Percentiles rank a stretch among this genome's conserved stretches.
Conservation (phyloP, 2,888 invertebrate genomes). For the Ceriagrion tenellum region DNA sequence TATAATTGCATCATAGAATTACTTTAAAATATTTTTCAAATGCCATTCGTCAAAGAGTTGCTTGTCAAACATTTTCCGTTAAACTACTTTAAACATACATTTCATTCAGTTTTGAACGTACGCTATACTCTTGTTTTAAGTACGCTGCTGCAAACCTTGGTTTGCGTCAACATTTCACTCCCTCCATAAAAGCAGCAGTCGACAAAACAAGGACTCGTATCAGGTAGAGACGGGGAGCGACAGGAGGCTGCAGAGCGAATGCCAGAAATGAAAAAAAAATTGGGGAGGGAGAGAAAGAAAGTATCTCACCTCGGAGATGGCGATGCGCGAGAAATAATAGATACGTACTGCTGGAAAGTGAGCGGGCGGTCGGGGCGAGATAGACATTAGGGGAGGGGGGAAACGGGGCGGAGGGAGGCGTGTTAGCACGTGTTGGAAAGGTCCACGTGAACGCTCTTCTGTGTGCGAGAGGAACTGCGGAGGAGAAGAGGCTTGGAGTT, state of each 20-base stretch:
- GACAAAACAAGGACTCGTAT: background rate
- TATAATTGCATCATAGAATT: too few relatives aligned
- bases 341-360: background rate
- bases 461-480: background rate
- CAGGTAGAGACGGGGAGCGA: background rate
- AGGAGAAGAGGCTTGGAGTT: background rate
- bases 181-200: too few relatives aligned
- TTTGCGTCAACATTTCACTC: too few relatives aligned
- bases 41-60: too few relatives aligned
- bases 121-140: too few relatives aligned
- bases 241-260: background rate
- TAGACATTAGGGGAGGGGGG: background rate
- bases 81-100: too few relatives aligned
- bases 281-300: background rate
- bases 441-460: background rate
- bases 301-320: slow-evolving; percentile 9
- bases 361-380: background rate
- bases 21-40: too few relatives aligned
- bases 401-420: background rate
- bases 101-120: too few relatives aligned
- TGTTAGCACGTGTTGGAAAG: too few relatives aligned
- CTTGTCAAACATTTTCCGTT: too few relatives aligned
- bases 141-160: too few relatives aligned
- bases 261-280: background rate
- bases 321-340: background rate